These are phyloP conservation scores for Zoanthus gigantus DNA, from an alignment of 92 coral and sea anemone genomes.

Conservation along the genomic window DNA sequence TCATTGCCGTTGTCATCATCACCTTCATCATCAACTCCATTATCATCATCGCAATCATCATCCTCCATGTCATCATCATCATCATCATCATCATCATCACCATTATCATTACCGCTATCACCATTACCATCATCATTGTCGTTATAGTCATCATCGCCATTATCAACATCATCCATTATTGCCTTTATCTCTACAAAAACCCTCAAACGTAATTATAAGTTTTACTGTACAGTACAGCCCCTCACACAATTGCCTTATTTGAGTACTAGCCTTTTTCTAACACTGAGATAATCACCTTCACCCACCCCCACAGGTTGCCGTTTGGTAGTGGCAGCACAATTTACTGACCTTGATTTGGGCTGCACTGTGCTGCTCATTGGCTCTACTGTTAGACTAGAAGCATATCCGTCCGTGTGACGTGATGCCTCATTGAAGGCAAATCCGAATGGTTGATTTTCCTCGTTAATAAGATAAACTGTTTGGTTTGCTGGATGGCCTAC, in stretches of 20 bases:
- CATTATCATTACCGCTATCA: not conserved
- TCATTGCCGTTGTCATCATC: not conserved
- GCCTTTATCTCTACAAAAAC: not conserved
- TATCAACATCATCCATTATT: no score
- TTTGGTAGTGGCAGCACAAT: not conserved
- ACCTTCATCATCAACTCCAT: not conserved
- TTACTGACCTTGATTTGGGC: constrained; percentile 85
- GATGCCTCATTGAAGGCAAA: constrained; percentile 93
- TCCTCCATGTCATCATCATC: not conserved
- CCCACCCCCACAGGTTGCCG: no score
- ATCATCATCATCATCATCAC: not conserved
- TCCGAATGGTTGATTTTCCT: constrained; percentile 85
- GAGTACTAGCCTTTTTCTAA: no score
- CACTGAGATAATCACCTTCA: no score
- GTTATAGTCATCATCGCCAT: not conserved
- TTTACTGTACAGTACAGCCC: no score
- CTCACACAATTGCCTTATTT: no score
- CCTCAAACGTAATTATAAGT: not conserved
- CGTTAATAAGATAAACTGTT: constrained; percentile 82
- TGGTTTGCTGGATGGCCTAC: constrained; percentile 92
- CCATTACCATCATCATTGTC: not conserved
- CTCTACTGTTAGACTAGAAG: constrained; percentile 86
- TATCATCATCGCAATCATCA: not conserved
- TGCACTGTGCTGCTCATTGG: constrained; percentile 84
- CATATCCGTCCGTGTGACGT: constrained; percentile 90